These are phyloP conservation scores for Tiaroga cobitis DNA, from an alignment of 2,797 vertebrate genomes.

Conservation along the genomic window DNA sequence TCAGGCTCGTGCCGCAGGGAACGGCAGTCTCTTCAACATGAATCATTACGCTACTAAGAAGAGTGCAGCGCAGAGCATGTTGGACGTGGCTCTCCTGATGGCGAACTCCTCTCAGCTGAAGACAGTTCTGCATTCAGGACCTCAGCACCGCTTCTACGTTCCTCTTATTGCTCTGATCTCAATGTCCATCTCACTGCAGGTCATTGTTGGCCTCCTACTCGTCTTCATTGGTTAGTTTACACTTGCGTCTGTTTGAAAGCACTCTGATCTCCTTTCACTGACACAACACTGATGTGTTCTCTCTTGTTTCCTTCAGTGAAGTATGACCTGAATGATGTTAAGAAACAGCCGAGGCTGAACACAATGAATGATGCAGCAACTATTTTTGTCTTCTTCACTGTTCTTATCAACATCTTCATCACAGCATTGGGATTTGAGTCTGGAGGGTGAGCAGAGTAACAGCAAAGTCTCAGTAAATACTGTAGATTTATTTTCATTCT, in stretches of 20 bases:
- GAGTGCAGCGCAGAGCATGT: slow-evolving; percentile 89
- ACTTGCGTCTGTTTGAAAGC: neutral
- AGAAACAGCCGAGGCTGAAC: slow-evolving; percentile 80
- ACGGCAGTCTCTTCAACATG: slow-evolving; percentile 62
- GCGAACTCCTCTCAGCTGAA: slow-evolving; percentile 88
- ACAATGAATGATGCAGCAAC: slow-evolving; percentile 82
- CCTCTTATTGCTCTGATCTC: slow-evolving; percentile 82
- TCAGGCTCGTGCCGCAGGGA: slow-evolving; percentile 32
- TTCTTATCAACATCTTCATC: slow-evolving; percentile 90
- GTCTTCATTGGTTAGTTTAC: slow-evolving; percentile 72
- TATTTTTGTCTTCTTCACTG: slow-evolving; percentile 83
- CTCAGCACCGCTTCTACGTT: slow-evolving; percentile 78
- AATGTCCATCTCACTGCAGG: slow-evolving; percentile 84
- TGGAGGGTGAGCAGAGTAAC: slow-evolving; percentile 26
- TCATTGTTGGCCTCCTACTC: slow-evolving; percentile 78
- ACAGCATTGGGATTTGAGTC: slow-evolving; percentile 82
- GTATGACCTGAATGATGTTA: slow-evolving; percentile 82
- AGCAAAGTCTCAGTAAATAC: neutral
- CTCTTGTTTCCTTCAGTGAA: slow-evolving; percentile 71
- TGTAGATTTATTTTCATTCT: neutral
- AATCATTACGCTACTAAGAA: slow-evolving; percentile 92
- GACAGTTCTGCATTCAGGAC: slow-evolving; percentile 81
- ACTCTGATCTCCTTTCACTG: neutral
- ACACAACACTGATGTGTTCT: neutral
- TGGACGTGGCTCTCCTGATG: slow-evolving; percentile 88